phyloP scores from a whole-genome alignment of 64 coral and sea anemone species.

The Orbicella faveolata region DNA sequence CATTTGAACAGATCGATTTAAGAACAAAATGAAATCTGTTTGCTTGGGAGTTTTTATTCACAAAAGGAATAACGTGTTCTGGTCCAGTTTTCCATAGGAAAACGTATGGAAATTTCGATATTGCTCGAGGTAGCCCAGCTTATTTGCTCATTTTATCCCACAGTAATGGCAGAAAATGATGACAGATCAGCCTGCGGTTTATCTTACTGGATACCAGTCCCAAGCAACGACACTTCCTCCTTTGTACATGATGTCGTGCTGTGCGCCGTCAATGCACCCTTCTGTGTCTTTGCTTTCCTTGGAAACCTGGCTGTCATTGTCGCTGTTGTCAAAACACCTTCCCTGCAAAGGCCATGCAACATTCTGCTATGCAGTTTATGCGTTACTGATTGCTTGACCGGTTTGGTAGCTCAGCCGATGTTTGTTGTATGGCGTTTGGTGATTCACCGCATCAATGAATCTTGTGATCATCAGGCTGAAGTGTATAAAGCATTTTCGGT shows the following conservation, averaged over 20 bases:
- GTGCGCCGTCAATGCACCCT: not conserved
- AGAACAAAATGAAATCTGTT: too few relatives aligned
- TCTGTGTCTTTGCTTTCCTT: conserved; percentile 18
- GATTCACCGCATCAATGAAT: conserved; percentile 15
- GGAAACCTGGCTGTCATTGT: conserved; percentile 13
- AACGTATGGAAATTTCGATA: too few relatives aligned
- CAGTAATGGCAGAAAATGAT: not conserved
- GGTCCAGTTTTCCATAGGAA: too few relatives aligned
- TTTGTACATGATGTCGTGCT: not conserved
- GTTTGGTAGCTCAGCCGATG: not conserved
- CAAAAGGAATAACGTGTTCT: too few relatives aligned
- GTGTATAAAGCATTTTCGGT: not conserved
- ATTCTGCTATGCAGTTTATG: conserved; percentile 2
- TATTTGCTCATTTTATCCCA: not conserved
- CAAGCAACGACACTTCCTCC: not conserved
- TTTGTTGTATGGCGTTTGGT: conserved; percentile 4
- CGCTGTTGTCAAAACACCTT: conserved; percentile 3
- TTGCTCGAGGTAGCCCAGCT: too few relatives aligned
- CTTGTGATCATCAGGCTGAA: not conserved
- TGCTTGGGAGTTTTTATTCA: too few relatives aligned
- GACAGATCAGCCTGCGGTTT: not conserved
- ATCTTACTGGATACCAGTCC: not conserved
- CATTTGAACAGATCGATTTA: too few relatives aligned
- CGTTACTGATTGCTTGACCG: conserved; percentile 7
- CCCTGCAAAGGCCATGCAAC: conserved; percentile 3